Evolutionary conservation across 2,113 vertebrate species (phyloP).

Genomic region (Labeo catla): DNA sequence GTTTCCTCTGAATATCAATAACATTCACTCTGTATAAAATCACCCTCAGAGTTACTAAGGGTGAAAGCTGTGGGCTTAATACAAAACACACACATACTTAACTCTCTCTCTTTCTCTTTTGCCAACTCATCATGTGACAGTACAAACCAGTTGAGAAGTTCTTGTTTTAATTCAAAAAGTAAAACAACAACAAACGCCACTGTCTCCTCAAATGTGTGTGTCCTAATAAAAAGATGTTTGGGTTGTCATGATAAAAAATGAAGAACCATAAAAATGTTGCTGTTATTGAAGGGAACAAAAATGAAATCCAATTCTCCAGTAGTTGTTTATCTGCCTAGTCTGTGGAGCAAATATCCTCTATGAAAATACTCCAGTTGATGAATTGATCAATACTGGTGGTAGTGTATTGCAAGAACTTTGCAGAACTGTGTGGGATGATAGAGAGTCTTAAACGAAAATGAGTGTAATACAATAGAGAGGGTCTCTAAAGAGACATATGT

Average conservation of each 20-base stretch:
- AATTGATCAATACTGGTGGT: slow-evolving; percentile 36
- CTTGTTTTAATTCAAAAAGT: background rate
- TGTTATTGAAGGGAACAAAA: background rate
- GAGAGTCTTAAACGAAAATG: slow-evolving; percentile 1
- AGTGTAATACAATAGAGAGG: background rate
- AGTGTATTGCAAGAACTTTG: background rate
- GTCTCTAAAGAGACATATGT: background rate
- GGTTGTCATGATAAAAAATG: background rate
- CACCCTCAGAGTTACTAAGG: background rate
- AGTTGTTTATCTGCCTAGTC: slow-evolving; percentile 27
- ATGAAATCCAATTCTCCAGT: slow-evolving; percentile 8
- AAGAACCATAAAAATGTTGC: background rate
- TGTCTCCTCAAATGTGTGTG: background rate
- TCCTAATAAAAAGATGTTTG: background rate
- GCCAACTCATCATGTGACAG: background rate
- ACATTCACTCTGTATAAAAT: slow-evolving; percentile 13
- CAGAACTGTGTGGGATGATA: slow-evolving; percentile 22
- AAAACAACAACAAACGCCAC: no score
- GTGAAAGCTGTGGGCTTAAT: background rate
- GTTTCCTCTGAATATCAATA: slow-evolving; percentile 15
- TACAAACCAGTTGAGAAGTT: background rate
- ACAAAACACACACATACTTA: background rate
- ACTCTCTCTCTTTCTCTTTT: background rate
- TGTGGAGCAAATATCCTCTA: slow-evolving; percentile 27
- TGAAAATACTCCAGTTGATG: slow-evolving; percentile 32